These are phyloP conservation scores for Hirundichthys speculiger DNA, from an alignment of 2,113 vertebrate species.

Conservation along the genomic window DNA sequence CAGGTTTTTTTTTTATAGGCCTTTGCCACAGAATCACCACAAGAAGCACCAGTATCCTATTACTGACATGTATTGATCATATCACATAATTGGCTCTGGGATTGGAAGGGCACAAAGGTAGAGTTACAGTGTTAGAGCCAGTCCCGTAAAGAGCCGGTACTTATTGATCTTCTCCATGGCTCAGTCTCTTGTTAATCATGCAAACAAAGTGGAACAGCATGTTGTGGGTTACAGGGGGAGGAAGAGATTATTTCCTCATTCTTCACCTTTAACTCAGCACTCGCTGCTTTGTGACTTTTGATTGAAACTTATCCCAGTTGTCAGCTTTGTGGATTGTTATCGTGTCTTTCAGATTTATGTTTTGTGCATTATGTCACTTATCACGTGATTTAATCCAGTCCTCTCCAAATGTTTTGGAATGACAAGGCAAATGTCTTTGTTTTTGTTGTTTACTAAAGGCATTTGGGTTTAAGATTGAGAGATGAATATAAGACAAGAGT, in stretches of 20 bases:
- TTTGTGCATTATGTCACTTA: neutral
- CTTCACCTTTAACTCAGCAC: conserved; percentile 23
- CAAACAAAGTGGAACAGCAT: conserved; percentile 72
- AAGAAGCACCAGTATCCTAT: conserved; percentile 69
- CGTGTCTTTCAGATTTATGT: neutral
- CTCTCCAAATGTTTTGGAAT: too few species aligned
- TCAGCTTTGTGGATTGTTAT: neutral
- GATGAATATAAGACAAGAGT: too few species aligned
- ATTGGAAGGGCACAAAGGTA: conserved; percentile 63
- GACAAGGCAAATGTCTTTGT: too few species aligned
- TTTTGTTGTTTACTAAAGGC: too few species aligned
- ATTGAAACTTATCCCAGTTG: conserved; percentile 11
- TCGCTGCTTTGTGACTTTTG: conserved; percentile 14
- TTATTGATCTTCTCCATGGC: conserved; percentile 70
- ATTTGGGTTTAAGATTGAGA: too few species aligned
- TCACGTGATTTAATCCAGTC: too few species aligned
- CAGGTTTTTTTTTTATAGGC: conserved; percentile 26
- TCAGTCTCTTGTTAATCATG: conserved; percentile 72
- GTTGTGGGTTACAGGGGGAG: conserved; percentile 33
- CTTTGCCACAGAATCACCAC: conserved; percentile 24
- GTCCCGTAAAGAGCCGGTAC: conserved; percentile 43
- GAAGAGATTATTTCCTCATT: conserved; percentile 56
- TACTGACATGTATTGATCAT: conserved; percentile 76
- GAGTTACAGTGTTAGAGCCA: conserved; percentile 63
- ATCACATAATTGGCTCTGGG: conserved; percentile 75